phyloP scores from a whole-genome alignment of 2,888 invertebrate genomes.

The Apoda limacodes region DNA sequence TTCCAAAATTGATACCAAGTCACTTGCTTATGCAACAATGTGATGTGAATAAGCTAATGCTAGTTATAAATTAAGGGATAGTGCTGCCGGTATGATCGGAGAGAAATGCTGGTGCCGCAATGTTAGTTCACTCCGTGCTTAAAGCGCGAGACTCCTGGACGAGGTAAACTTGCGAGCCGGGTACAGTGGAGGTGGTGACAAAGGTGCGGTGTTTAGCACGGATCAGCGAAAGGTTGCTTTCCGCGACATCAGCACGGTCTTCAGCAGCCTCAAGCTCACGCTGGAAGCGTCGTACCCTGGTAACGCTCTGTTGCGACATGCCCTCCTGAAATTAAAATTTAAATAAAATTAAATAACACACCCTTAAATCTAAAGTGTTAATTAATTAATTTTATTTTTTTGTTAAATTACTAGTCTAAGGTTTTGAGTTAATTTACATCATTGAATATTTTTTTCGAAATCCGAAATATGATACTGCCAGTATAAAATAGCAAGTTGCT shows the following conservation, averaged over 20 bases:
- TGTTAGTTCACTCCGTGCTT: constrained; percentile 56
- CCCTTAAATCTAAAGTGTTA: too few relatives aligned
- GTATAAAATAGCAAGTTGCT: too few relatives aligned
- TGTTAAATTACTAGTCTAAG: too few relatives aligned
- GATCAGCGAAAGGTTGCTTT: constrained; percentile 94
- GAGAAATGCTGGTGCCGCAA: constrained; percentile 57
- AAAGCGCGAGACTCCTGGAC: constrained; percentile 86
- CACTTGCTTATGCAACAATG: neutral
- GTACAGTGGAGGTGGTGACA: constrained; percentile 93
- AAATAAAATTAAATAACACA: constrained; percentile 5
- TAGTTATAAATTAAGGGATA: constrained; percentile 24
- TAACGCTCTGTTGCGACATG: constrained; percentile 91
- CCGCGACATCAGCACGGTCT: constrained; percentile 95
- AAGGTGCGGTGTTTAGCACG: constrained; percentile 98
- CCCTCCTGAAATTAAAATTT: constrained; percentile 79
- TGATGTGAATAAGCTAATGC: constrained; percentile 2
- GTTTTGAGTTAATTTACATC: too few relatives aligned
- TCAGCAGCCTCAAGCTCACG: constrained; percentile 97
- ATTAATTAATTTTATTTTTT: too few relatives aligned
- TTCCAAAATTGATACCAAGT: constrained; percentile 1
- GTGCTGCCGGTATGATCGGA: constrained; percentile 46
- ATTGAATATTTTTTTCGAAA: too few relatives aligned
- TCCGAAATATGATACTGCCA: too few relatives aligned
- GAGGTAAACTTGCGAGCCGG: constrained; percentile 91
- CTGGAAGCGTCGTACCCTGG: constrained; percentile 97